Conservation (phyloP, 2,888 invertebrate species). For the Actias luna region DNA sequence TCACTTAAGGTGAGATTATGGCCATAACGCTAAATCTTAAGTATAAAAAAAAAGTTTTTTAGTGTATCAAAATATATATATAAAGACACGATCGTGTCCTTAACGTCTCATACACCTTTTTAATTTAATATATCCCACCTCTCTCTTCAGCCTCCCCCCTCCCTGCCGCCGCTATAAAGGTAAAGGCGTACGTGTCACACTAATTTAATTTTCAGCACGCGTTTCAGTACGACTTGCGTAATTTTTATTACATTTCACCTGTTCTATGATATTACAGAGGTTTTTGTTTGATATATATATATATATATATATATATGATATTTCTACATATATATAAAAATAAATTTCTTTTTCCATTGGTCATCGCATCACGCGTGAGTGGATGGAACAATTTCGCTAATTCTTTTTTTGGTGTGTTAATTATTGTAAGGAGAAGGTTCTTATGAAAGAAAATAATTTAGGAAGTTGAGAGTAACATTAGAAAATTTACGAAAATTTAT, state of each 20-base stretch:
- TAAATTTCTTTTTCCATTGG: no score
- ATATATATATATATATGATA: neutral
- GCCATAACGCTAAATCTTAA: no score
- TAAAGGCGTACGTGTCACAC: conserved; percentile 38
- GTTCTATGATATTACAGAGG: neutral
- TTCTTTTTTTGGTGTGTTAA: no score
- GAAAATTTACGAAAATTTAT: no score
- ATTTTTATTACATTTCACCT: conserved; percentile 23
- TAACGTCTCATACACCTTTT: conserved; percentile 36
- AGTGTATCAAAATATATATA: conserved; percentile 1
- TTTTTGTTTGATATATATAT: neutral
- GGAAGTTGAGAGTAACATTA: no score
- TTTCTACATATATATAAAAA: neutral
- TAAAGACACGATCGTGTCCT: conserved; percentile 1
- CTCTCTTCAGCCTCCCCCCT: neutral
- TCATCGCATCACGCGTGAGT: no score
- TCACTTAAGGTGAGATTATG: no score
- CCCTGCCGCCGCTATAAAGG: conserved; percentile 22
- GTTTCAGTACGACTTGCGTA: conserved; percentile 28
- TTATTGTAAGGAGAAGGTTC: no score
- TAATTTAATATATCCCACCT: conserved; percentile 41
- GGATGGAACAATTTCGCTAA: no score
- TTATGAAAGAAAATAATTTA: no score
- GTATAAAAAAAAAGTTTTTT: neutral
- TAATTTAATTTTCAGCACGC: conserved; percentile 47